Percentiles rank a stretch among this genome's conserved stretches.
These are phyloP conservation scores for Apostichopus japonicus DNA, from an alignment of 35 echinoderm and acorn worm species.

Conservation along the genomic window DNA sequence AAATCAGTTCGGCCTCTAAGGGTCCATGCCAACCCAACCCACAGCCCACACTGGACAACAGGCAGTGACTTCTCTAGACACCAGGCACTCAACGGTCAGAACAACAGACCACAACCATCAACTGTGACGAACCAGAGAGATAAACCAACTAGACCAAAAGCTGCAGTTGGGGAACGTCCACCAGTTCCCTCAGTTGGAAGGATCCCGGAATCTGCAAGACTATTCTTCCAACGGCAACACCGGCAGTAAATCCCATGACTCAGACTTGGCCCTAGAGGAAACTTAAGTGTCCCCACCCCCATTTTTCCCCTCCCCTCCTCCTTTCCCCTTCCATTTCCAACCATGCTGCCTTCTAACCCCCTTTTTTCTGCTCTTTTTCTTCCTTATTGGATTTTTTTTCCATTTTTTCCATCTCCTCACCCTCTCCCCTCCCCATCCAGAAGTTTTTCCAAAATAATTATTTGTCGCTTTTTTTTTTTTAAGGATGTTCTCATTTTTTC, in stretches of 20 bases:
- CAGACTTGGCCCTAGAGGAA: not conserved
- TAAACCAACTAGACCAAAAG: not conserved
- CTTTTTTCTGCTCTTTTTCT: not conserved
- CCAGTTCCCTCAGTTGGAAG: not conserved
- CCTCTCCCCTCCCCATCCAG: too few relatives aligned
- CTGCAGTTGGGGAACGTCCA: not conserved
- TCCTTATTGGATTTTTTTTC: too few relatives aligned
- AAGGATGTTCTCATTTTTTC: too few relatives aligned
- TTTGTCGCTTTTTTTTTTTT: too few relatives aligned
- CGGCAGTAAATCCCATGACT: not conserved
- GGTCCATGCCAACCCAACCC: not conserved
- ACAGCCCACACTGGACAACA: not conserved
- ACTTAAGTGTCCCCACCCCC: not conserved
- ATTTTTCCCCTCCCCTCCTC: too few relatives aligned
- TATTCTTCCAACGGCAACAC: constrained; percentile 25
- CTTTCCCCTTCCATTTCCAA: not conserved
- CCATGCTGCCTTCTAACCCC: not conserved
- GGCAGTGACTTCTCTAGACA: not conserved
- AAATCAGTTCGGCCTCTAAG: not conserved
- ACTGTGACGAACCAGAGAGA: not conserved
- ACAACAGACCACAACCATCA: not conserved
- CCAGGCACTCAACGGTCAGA: not conserved
- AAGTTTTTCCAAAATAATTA: too few relatives aligned
- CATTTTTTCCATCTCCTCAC: too few relatives aligned
- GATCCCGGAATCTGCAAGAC: not conserved